phyloP scores from a whole-genome alignment of 2,113 vertebrate species.

The Acrocephalus kingi region DNA sequence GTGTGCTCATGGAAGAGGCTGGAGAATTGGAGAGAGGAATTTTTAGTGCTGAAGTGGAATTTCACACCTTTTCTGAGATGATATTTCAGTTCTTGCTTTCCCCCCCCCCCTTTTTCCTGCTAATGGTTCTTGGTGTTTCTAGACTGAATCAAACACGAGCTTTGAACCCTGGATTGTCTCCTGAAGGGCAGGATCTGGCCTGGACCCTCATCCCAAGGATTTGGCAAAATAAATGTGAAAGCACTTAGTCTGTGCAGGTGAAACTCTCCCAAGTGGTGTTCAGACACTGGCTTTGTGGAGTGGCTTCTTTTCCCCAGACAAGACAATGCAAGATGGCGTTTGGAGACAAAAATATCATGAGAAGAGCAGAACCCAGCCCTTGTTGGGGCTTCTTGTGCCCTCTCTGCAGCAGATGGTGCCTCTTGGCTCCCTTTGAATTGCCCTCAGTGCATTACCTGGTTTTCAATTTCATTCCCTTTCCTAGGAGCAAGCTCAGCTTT shows the following conservation, averaged over 20 bases:
- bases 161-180: neutral
- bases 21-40: neutral
- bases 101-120: fast-evolving
- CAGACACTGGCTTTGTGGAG: neutral
- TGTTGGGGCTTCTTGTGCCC: neutral
- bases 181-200: neutral
- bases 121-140: neutral
- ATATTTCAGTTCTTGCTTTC: neutral
- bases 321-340: neutral
- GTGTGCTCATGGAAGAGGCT: neutral
- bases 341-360: neutral
- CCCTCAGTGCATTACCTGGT: constrained; percentile 27
- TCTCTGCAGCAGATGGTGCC: neutral
- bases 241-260: neutral
- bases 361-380: neutral
- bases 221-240: neutral
- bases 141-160: fast-evolving
- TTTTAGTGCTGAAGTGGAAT: neutral
- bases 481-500: constrained; percentile 50
- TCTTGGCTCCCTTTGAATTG: constrained; percentile 23
- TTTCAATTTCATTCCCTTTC: constrained; percentile 57
- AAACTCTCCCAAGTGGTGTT: neutral
- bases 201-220: neutral
- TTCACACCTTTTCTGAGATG: neutral
- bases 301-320: neutral